Base-by-base conservation (phyloP, 2,113 vertebrate genomes). In the Dromiciops gliroides region DNA sequence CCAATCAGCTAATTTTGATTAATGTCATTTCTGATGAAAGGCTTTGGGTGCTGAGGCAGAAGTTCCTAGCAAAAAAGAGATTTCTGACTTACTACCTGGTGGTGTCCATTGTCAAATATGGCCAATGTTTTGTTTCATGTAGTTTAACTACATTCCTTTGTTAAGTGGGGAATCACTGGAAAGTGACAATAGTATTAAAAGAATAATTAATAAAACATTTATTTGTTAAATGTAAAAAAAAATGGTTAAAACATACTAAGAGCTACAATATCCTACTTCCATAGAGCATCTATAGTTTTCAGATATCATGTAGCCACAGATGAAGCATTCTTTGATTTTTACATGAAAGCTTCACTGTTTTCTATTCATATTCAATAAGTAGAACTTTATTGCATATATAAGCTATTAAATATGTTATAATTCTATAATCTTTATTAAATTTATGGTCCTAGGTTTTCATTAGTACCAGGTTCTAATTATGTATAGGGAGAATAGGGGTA, bases 361-460 rank as follows among this genome's bases (percentile, higher is more conserved):
- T 83, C 93, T 90, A 25, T 92, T 93, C 1, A 60, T 0, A 6
- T 51, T 53, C 16, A 91, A 56, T 90, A 91, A 89, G 11, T 90
- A 94, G 67, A 92, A n/a, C 24, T 49, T 75, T 56, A 50, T 94
- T 12, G 3, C 11, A 93, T 22, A 95, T 94, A 90, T 11, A 90
- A 52, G 4, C 16, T 90, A 47, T 91, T 90, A 83, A 88, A 0
- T 83, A 92, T 8, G 31, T 89, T 48, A 5, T 67, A 94, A 14
- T 37, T 89, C 8, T 60, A 25, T 9, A 95, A 56, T 37, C 48
- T 95, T 23, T 88, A 16, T 91, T 0, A 83, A 90, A 53, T 25
- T 89, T 60, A 12, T 2, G 28, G 56, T 60, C 2, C 23, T n/a
- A n/a, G n/a, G 19, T 52, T 60, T 60, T 37, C 56, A 60, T 31